Percentiles rank a stretch among this genome's conserved stretches.
Evolutionary conservation across 2,888 invertebrate species (phyloP).

Genomic region (Rambutsinella grinnellia): DNA sequence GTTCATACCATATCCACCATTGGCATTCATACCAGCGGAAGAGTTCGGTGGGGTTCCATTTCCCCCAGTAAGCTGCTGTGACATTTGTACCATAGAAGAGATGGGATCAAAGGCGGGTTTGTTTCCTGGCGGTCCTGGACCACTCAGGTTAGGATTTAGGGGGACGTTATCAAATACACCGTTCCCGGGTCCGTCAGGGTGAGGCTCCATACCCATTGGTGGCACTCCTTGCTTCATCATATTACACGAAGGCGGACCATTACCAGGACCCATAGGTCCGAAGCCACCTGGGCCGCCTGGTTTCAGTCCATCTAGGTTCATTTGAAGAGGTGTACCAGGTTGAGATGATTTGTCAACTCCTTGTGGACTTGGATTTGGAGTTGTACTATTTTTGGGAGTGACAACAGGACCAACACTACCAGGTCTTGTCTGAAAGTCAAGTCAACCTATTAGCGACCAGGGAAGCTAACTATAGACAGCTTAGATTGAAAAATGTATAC

Average conservation of each 20-base stretch:
- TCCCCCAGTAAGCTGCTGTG: conserved; percentile 89
- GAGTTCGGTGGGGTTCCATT: conserved; percentile 73
- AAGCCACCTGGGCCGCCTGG: conserved; percentile 46
- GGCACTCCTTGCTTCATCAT: conserved; percentile 65
- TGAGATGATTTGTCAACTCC: conserved; percentile 65
- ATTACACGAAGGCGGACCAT: conserved; percentile 55
- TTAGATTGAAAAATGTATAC: conserved; percentile 30
- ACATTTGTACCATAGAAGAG: conserved; percentile 94
- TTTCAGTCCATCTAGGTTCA: conserved; percentile 66
- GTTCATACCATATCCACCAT: conserved; percentile 67
- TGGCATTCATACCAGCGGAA: conserved; percentile 62
- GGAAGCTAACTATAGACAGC: no score
- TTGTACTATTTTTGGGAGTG: conserved; percentile 66
- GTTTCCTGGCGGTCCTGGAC: conserved; percentile 67
- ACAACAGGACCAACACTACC: conserved; percentile 66
- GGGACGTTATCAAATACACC: conserved; percentile 68
- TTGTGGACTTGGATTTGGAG: conserved; percentile 66
- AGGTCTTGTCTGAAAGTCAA: conserved; percentile 58
- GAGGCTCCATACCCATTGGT: conserved; percentile 59
- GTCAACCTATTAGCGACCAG: no score
- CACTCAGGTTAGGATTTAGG: conserved; percentile 68
- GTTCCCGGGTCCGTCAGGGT: conserved; percentile 68
- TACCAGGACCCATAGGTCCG: conserved; percentile 55
- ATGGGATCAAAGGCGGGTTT: conserved; percentile 86
- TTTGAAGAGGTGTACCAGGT: conserved; percentile 66